These are phyloP conservation scores for Pterophyllum scalare DNA, from an alignment of 2,113 vertebrate genomes.

Conservation along the genomic window DNA sequence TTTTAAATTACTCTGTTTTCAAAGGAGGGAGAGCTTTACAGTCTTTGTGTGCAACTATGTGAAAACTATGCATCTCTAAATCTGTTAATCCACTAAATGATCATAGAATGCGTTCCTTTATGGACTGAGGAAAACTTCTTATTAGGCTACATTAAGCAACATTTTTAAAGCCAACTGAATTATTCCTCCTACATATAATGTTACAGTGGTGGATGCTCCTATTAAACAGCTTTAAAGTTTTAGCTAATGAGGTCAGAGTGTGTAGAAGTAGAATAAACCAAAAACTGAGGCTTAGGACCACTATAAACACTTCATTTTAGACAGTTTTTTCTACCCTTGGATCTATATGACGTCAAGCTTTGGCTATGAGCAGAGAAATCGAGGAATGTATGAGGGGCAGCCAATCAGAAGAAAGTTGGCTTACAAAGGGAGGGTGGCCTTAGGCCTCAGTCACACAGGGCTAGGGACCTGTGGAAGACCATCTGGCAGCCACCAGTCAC, in stretches of 20 bases:
- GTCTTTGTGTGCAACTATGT: slow-evolving; percentile 14
- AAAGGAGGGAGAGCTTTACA: slow-evolving; percentile 58
- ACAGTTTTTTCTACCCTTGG: not conserved
- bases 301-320: not conserved
- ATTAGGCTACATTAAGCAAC: not conserved
- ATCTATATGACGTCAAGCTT: not conserved
- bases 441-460: not conserved
- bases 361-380: not conserved
- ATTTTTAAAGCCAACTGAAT: not conserved
- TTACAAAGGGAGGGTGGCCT: not conserved
- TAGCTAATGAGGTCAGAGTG: not conserved
- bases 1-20: slow-evolving; percentile 79
- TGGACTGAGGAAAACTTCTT: not conserved
- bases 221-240: not conserved
- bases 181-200: not conserved
- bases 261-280: no score
- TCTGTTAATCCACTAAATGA: not conserved
- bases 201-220: not conserved
- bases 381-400: accelerated
- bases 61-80: not conserved
- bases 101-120: not conserved
- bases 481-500: not conserved
- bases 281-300: not conserved
- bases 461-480: not conserved
- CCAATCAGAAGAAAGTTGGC: not conserved